phyloP scores from a whole-genome alignment of 23 tunicate species.

The Clavelina lepadiformis region DNA sequence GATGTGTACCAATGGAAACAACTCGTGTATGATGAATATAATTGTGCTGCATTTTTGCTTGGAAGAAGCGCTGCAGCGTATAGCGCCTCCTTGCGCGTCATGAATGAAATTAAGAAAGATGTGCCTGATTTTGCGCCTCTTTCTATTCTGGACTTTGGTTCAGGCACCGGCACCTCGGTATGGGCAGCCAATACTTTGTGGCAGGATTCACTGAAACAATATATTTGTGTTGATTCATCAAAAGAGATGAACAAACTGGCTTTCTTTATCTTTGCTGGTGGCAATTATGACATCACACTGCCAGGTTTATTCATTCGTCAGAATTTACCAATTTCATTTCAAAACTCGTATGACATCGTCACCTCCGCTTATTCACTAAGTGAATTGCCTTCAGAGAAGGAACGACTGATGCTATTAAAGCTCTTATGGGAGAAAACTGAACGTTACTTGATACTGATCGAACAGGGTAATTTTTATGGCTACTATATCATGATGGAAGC shows the following conservation, averaged over 20 bases:
- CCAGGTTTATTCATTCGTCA: conserved; percentile 66
- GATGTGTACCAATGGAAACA: conserved; percentile 53
- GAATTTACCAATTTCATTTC: conserved; percentile 60
- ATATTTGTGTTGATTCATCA: conserved; percentile 81
- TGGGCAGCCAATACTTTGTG: conserved; percentile 83
- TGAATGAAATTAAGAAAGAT: conserved; percentile 44
- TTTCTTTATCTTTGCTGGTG: conserved; percentile 51
- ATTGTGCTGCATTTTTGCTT: conserved; percentile 55
- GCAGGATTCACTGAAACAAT: conserved; percentile 52
- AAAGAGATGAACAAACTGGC: conserved; percentile 62
- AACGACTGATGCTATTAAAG: conserved; percentile 56
- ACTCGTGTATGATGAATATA: conserved; percentile 54
- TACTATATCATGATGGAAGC: conserved; percentile 79
- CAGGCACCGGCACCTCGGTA: conserved; percentile 74
- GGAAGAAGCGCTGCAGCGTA: conserved; percentile 57
- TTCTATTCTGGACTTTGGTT: conserved; percentile 75
- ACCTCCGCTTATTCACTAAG: conserved; percentile 59
- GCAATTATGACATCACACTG: conserved; percentile 22
- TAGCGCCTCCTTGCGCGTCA: conserved; percentile 52
- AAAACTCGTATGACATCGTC: conserved; percentile 61
- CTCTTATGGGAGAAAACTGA: conserved; percentile 75
- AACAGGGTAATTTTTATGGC: conserved; percentile 70
- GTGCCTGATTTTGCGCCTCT: conserved; percentile 44
- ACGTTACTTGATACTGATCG: conserved; percentile 62
- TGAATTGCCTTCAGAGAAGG: conserved; percentile 67